phyloP scores from a whole-genome alignment of 2,113 vertebrate genomes.

The Tragelaphus scriptus region DNA sequence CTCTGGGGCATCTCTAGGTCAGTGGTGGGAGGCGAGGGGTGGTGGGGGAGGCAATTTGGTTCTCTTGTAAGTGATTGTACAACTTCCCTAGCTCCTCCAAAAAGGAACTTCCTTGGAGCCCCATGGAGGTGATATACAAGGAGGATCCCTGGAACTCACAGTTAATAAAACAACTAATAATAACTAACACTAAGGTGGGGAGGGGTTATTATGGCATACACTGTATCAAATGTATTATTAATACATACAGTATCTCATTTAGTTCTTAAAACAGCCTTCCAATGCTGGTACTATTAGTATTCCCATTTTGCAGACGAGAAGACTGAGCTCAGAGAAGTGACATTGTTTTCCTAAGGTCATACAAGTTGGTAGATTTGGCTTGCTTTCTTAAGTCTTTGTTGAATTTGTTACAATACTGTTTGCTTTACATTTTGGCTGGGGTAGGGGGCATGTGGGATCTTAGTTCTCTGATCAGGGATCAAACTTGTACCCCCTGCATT shows the following conservation, averaged over 20 bases:
- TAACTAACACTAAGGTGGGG: neutral
- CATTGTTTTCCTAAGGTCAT: neutral
- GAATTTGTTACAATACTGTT: neutral
- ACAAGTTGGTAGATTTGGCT: neutral
- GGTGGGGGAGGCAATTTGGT: neutral
- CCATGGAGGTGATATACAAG: neutral
- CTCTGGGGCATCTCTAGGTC: constrained; percentile 2
- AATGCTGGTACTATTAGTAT: neutral
- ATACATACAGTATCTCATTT: neutral
- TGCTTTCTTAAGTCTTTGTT: neutral
- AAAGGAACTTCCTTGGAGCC: neutral
- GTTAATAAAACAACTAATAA: neutral
- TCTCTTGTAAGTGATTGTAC: neutral
- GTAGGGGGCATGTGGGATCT: neutral
- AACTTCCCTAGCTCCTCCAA: neutral
- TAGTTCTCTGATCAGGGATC: neutral
- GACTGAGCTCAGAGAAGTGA: neutral
- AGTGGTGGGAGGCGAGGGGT: neutral
- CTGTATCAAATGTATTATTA: neutral
- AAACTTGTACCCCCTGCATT: neutral
- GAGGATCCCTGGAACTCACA: neutral
- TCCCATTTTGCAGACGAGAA: neutral
- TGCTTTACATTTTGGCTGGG: neutral
- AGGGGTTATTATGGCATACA: neutral
- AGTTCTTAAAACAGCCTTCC: neutral